Conservation (phyloP, 2,888 invertebrate genomes). For the Iphiclides podalirius region DNA sequence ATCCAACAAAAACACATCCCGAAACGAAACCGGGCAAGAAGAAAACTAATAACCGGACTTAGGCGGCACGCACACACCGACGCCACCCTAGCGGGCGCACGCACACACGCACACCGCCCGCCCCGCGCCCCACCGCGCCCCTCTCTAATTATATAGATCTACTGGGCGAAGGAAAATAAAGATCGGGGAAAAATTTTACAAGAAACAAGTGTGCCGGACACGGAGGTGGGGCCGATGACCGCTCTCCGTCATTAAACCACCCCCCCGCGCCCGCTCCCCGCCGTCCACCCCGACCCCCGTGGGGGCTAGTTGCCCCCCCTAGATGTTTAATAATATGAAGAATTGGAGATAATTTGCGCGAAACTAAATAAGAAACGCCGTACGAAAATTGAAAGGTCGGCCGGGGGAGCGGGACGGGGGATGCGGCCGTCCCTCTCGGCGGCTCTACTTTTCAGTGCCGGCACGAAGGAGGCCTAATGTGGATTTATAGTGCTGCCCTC, state of each 20-base stretch:
- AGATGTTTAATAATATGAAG: conserved; percentile 81
- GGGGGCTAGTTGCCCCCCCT: conserved; percentile 66
- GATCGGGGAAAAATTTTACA: conserved; percentile 80
- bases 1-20: conserved; percentile 78
- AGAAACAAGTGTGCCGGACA: conserved; percentile 75
- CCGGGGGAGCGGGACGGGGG: conserved; percentile 30
- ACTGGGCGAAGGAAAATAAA: conserved; percentile 73
- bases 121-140: conserved; percentile 32
- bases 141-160: conserved; percentile 77
- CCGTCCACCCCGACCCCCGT: conserved; percentile 24
- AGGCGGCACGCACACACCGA: conserved; percentile 20
- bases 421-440: conserved; percentile 26
- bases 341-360: conserved; percentile 81
- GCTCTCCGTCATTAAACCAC: conserved; percentile 73
- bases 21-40: conserved; percentile 57
- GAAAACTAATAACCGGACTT: conserved; percentile 79
- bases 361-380: conserved; percentile 80
- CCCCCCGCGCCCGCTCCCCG: conserved; percentile 29
- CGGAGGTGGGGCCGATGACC: conserved; percentile 67
- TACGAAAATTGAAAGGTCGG: conserved; percentile 77
- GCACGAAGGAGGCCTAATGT: conserved; percentile 28
- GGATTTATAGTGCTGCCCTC: conserved; percentile 23
- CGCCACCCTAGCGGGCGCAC: conserved; percentile 42
- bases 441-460: conserved; percentile 22
- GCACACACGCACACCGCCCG: conserved; percentile 42